phyloP scores from a whole-genome alignment of 2,888 invertebrate genomes.

The Stenolophus ochropezus region DNA sequence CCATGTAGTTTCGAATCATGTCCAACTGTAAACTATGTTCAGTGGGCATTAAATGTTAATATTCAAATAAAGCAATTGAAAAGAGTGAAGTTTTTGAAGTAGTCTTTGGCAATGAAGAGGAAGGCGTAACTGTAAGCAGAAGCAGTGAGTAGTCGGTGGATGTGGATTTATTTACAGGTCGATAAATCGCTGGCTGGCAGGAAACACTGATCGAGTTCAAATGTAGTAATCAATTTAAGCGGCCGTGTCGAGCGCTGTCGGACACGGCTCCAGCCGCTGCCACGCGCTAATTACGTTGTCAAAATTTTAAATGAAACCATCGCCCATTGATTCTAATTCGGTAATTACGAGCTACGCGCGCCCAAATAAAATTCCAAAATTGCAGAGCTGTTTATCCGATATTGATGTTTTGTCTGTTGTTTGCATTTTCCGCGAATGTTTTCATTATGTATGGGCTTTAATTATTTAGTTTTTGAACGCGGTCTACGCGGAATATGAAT shows the following conservation, averaged over 20 bases:
- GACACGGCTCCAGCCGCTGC: conserved; percentile 13
- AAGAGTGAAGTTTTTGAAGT: too few relatives aligned
- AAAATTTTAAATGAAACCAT: conserved; percentile 59
- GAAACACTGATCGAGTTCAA: conserved; percentile 58
- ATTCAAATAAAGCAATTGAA: too few relatives aligned
- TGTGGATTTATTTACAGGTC: conserved; percentile 29
- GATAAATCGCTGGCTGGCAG: conserved; percentile 51
- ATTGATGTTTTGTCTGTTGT: conserved; percentile 50
- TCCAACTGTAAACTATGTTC: too few relatives aligned
- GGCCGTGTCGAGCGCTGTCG: conserved; percentile 36
- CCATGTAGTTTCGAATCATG: too few relatives aligned
- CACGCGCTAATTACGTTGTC: conserved; percentile 54
- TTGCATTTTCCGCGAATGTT: conserved; percentile 52
- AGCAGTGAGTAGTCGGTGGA: too few relatives aligned
- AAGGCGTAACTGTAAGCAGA: too few relatives aligned
- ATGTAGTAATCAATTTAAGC: conserved; percentile 57
- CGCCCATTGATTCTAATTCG: conserved; percentile 57
- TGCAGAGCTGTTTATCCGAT: conserved; percentile 52
- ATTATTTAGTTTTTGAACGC: conserved; percentile 47
- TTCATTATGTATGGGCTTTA: conserved; percentile 47
- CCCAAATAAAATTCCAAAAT: conserved; percentile 55
- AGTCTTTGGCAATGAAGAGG: too few relatives aligned
- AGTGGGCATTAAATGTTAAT: too few relatives aligned
- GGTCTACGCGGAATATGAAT: conserved; percentile 20
- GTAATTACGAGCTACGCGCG: conserved; percentile 48